Evolutionary conservation across 2,113 vertebrate genomes (phyloP), one percentile per base, ranked within the genome.

Genomic region (Daubentonia madagascariensis): DNA sequence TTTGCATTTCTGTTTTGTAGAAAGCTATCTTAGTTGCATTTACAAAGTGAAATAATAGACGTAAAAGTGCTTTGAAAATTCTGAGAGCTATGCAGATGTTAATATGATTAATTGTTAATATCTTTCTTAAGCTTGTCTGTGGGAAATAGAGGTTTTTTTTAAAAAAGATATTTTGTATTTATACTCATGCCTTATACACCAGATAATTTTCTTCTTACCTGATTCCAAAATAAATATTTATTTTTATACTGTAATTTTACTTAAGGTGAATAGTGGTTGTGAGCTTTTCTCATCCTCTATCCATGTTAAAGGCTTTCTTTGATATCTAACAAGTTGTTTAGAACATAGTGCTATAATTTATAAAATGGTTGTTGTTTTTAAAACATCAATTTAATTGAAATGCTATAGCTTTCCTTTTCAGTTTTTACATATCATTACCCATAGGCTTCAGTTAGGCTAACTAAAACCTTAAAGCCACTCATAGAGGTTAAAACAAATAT

Each of bases 41-140:
- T 79, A 57, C 40, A 89, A 79, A 94, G 54, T 40, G 17, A 97
- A 91, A 96, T 95, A 95, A 95, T 94, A 95, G 86, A 75, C 32
- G 7, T 86, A 80, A 87, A 95, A 79, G 48, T 95, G 45, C 92
- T 91, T 93, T 32, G 59, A n/a, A 94, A 94, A 87, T 85, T 95
- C 95, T 95, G 52, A 93, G 76, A 96, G 79, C 92, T 94, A 67
- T 54, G 37, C 73, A 95, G 37, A 96, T 95, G 32, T 80, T 96
- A 92, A 85, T 94, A 63, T 63, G 76, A 85, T 85, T 88, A 93
- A 59, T 83, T 85, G 54, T 95, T 94, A 90, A 54, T 95, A 86
- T 83, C 45, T 57, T 91, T 32, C n/a, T 85, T 92, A 88, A 94
- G 35, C 35, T 95, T 84, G 35, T 87, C 84, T 94, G 17, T 88